These are phyloP conservation scores for Mustelus asterias DNA, from an alignment of 2,113 vertebrate species.

Conservation along the genomic window DNA sequence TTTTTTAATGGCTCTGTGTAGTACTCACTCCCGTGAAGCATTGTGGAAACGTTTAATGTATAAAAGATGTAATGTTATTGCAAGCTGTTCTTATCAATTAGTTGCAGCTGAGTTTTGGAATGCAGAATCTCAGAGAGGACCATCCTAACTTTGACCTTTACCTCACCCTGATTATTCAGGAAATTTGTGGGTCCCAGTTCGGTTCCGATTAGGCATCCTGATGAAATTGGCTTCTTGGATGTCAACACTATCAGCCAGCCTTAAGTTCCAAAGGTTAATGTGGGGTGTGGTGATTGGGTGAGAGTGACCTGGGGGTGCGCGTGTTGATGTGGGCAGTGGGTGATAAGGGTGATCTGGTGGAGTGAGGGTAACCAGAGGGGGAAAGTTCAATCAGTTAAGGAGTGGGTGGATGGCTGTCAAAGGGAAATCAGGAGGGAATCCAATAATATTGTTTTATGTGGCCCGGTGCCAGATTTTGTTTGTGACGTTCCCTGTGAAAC, in stretches of 20 bases:
- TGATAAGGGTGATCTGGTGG: too few species aligned
- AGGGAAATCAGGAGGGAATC: neutral
- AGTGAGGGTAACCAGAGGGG: neutral
- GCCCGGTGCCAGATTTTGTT: neutral
- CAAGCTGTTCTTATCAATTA: neutral
- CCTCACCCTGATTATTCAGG: neutral
- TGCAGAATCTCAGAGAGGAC: neutral
- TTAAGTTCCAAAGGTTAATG: neutral
- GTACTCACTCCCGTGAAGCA: neutral
- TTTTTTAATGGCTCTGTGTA: neutral
- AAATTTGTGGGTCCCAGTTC: neutral
- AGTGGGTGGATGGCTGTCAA: neutral
- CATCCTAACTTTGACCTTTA: neutral
- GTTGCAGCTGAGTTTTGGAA: neutral
- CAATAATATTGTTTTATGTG: neutral
- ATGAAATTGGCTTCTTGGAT: neutral
- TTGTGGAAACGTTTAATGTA: neutral
- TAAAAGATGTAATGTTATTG: neutral
- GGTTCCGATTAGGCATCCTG: too few species aligned
- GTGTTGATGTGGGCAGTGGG: neutral
- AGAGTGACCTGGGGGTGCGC: neutral
- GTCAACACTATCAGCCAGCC: neutral
- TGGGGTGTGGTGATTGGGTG: neutral
- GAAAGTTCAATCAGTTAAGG: neutral
- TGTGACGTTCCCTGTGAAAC: neutral